Evolutionary conservation across 2,888 invertebrate genomes (phyloP).

Genomic region (Rhimphoctona megacephalus): DNA sequence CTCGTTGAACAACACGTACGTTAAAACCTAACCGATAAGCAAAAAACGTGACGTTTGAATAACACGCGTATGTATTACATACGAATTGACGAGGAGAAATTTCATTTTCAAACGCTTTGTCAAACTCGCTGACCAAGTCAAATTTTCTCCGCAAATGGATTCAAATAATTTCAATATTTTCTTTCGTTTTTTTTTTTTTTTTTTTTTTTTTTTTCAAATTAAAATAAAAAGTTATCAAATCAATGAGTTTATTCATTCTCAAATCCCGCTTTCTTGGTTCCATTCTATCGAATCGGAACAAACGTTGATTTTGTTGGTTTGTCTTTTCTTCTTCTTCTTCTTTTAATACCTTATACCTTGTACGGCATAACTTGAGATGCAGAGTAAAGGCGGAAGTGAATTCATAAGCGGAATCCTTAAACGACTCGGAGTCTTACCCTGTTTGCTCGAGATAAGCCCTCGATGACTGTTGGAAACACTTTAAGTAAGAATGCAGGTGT

Average conservation of each 20-base stretch:
- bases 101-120: background rate
- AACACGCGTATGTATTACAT: background rate
- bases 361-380: conserved; percentile 23
- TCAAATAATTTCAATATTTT: background rate
- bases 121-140: background rate
- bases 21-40: conserved; percentile 48
- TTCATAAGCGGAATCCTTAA: conserved; percentile 58
- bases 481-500: conserved; percentile 38
- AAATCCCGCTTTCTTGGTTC: background rate
- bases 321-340: background rate
- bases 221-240: background rate
- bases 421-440: conserved; percentile 51
- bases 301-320: background rate
- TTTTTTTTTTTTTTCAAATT: background rate
- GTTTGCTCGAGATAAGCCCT: conserved; percentile 61
- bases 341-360: background rate
- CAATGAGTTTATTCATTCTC: background rate
- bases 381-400: conserved; percentile 63
- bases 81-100: conserved; percentile 35
- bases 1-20: conserved; percentile 22
- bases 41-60: conserved; percentile 38
- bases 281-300: background rate
- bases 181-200: background rate
- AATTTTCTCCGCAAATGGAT: background rate
- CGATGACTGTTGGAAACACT: background rate